Conservation (phyloP, 2,797 vertebrate species). For the Anguilla anguilla region DNA sequence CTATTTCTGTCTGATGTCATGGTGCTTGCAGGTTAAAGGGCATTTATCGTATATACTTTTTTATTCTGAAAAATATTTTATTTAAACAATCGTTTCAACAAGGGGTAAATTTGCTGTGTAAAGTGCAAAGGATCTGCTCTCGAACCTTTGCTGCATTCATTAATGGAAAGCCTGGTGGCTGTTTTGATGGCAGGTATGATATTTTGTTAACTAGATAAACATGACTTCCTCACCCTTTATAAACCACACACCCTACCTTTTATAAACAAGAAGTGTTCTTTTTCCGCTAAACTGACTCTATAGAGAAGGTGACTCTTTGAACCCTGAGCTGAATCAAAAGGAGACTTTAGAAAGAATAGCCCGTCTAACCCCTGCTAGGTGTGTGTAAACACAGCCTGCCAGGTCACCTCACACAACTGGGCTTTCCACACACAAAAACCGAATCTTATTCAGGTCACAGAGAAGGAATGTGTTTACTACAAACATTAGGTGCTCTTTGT, state of each 20-base stretch:
- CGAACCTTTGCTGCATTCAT: neutral
- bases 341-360: constrained; percentile 39
- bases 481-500: constrained; percentile 53
- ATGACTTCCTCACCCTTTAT: constrained; percentile 32
- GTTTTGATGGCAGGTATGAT: constrained; percentile 22
- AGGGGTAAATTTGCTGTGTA: neutral
- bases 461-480: constrained; percentile 45
- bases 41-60: neutral
- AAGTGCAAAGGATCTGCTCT: neutral
- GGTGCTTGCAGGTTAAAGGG: neutral
- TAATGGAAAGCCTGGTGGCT: constrained; percentile 21
- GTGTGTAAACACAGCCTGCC: constrained; percentile 42
- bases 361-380: constrained; percentile 34
- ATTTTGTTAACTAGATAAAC: constrained; percentile 41
- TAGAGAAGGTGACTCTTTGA: constrained; percentile 42
- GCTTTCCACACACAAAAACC: constrained; percentile 38
- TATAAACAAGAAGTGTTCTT: constrained; percentile 37
- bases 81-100: neutral
- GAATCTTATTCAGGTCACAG: constrained; percentile 48
- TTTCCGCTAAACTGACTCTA: constrained; percentile 39
- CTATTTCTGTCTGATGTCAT: neutral
- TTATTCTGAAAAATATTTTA: neutral
- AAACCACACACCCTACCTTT: constrained; percentile 33
- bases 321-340: constrained; percentile 32
- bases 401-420: constrained; percentile 49